Conservation (phyloP, 2,888 invertebrate species). For the Epinotia brunnichana region DNA sequence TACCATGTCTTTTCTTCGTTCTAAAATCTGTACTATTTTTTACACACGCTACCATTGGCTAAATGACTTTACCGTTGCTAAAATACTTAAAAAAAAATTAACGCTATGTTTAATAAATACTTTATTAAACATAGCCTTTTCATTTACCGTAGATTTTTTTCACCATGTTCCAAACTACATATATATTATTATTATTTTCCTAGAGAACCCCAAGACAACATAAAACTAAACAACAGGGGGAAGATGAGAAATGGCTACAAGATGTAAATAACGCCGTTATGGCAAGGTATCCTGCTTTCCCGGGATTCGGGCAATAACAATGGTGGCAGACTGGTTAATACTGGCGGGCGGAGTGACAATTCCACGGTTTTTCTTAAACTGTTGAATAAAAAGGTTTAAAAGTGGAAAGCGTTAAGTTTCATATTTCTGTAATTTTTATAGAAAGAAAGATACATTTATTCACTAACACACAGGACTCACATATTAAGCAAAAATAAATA, state of each 20-base stretch:
- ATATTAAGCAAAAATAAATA: too few relatives aligned
- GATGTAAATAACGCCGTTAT: conserved; percentile 50
- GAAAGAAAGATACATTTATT: too few relatives aligned
- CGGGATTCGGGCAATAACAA: conserved; percentile 52
- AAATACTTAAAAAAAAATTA: too few relatives aligned
- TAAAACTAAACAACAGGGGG: conserved; percentile 47
- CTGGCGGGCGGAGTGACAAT: conserved; percentile 45
- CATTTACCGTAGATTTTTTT: too few relatives aligned
- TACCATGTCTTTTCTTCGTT: too few relatives aligned
- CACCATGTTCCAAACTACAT: background rate
- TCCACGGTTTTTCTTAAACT: conserved; percentile 45
- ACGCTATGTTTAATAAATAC: too few relatives aligned
- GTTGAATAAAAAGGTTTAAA: conserved; percentile 13
- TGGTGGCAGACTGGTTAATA: conserved; percentile 52
- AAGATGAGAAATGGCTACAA: conserved; percentile 50
- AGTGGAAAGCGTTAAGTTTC: background rate
- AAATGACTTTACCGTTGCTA: too few relatives aligned
- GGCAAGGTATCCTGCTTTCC: conserved; percentile 47
- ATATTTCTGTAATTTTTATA: too few relatives aligned
- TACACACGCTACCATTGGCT: too few relatives aligned
- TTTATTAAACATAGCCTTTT: too few relatives aligned
- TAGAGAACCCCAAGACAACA: conserved; percentile 13
- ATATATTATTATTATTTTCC: background rate
- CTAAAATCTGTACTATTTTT: too few relatives aligned
- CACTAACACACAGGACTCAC: too few relatives aligned